Percentiles rank a stretch among this genome's conserved stretches.
Conservation (phyloP, 2,797 vertebrate species). For the Synanceia verrucosa region DNA sequence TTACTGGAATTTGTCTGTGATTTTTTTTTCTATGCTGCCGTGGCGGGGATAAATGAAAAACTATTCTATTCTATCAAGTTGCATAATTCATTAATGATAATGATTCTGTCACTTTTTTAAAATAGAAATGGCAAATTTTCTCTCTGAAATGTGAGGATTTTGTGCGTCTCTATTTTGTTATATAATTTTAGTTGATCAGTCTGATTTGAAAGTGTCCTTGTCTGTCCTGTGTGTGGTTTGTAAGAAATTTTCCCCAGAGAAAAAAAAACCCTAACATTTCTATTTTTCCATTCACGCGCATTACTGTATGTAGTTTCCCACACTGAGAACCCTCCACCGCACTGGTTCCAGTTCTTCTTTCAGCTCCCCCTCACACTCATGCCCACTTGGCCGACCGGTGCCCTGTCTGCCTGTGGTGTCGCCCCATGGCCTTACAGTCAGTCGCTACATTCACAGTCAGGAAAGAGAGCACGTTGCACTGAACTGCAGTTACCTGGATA, state of each 20-base stretch:
- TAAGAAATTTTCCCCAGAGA: constrained; percentile 2
- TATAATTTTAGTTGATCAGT: too few relatives aligned
- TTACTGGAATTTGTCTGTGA: too few relatives aligned
- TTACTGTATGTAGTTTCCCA: constrained; percentile 20
- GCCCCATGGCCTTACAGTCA: constrained; percentile 2
- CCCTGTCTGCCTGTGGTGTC: constrained; percentile 22
- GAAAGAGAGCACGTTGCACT: constrained; percentile 33
- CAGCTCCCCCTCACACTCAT: constrained; percentile 21
- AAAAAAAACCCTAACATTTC: not conserved
- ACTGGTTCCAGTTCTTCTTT: constrained; percentile 50
- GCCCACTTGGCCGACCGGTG: constrained; percentile 33
- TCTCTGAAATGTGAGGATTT: not conserved
- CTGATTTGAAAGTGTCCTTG: too few relatives aligned
- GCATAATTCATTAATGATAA: not conserved
- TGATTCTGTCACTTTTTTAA: not conserved
- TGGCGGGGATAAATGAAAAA: too few relatives aligned
- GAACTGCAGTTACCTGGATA: constrained; percentile 34
- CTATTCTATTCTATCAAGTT: too few relatives aligned
- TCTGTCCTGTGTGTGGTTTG: not conserved
- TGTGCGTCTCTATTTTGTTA: not conserved
- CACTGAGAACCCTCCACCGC: constrained; percentile 13
- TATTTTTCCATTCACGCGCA: not conserved
- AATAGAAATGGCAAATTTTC: too few relatives aligned
- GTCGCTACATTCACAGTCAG: constrained; percentile 13
- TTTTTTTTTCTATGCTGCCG: too few relatives aligned